Evolutionary conservation across 2,113 vertebrate genomes (phyloP).

Genomic region (Canis aureus): DNA sequence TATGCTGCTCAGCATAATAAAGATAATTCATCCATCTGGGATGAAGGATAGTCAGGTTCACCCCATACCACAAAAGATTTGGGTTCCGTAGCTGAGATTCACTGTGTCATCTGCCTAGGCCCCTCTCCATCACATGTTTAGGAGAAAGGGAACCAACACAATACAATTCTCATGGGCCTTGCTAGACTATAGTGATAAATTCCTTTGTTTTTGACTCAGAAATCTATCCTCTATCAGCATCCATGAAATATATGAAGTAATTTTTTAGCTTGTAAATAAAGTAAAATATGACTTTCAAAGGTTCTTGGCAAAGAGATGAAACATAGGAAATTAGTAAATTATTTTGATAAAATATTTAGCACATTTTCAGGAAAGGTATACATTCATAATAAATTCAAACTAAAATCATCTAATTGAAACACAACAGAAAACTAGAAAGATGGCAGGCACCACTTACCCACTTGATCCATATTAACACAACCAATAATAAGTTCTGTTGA

Average conservation of each 20-base stretch:
- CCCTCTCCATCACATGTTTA: not conserved
- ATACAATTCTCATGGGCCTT: not conserved
- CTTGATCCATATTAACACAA: not conserved
- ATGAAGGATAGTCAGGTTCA: not conserved
- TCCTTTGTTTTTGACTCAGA: not conserved
- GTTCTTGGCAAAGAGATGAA: not conserved
- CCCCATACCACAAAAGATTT: not conserved
- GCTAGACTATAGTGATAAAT: not conserved
- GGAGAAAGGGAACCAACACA: not conserved
- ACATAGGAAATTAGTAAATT: not conserved
- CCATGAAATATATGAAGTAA: not conserved
- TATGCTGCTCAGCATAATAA: not conserved
- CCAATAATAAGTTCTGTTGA: not conserved
- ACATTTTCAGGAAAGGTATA: not conserved
- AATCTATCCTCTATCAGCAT: not conserved
- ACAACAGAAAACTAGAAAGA: not conserved
- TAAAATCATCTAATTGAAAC: not conserved
- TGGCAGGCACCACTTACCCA: not conserved
- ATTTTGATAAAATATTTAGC: not conserved
- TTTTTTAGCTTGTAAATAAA: not conserved
- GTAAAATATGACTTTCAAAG: not conserved
- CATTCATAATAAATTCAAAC: constrained; percentile 13
- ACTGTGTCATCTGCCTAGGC: not conserved
- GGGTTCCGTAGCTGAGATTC: too few relatives aligned
- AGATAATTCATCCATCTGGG: not conserved